A percentile compares a stretch with the other conserved stretches of the same genome.
Evolutionary conservation across 1,140 invertebrate species (phyloP).

Genomic region (Ephestia elutella): DNA sequence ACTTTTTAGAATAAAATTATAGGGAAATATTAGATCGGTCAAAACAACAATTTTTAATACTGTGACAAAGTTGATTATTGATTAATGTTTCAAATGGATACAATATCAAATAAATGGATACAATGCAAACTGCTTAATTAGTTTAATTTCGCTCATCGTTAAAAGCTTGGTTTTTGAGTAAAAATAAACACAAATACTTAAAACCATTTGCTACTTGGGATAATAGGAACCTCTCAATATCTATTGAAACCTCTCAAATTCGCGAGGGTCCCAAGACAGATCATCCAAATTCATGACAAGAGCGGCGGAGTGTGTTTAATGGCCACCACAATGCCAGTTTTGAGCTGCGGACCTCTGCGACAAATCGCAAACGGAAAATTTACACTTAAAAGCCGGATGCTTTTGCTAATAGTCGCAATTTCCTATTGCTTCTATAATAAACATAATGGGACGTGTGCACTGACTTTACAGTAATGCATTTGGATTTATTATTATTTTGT

Average conservation of each 20-base stretch:
- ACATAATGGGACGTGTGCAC: slow-evolving; percentile 45
- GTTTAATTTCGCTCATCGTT: no score
- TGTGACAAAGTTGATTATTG: no score
- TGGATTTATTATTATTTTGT: slow-evolving; percentile 24
- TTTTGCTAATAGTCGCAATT: slow-evolving; percentile 64
- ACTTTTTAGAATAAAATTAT: no score
- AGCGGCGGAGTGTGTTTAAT: slow-evolving; percentile 33
- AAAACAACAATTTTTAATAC: no score
- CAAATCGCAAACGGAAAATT: slow-evolving; percentile 70
- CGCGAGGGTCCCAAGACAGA: not conserved
- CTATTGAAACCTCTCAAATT: not conserved
- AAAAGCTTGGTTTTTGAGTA: no score
- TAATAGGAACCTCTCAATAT: not conserved
- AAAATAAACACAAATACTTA: no score
- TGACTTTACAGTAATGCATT: slow-evolving; percentile 33
- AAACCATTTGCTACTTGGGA: not conserved
- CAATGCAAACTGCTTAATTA: no score
- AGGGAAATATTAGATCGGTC: no score
- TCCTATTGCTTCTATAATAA: slow-evolving; percentile 58
- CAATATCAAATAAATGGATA: no score
- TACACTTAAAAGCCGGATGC: slow-evolving; percentile 72
- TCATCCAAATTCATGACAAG: slow-evolving; percentile 27
- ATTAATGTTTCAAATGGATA: no score
- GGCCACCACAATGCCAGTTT: slow-evolving; percentile 24
- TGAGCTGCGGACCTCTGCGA: slow-evolving; percentile 13